Conservation (phyloP, 1,140 invertebrate genomes). For the Frieseomelitta varia region DNA sequence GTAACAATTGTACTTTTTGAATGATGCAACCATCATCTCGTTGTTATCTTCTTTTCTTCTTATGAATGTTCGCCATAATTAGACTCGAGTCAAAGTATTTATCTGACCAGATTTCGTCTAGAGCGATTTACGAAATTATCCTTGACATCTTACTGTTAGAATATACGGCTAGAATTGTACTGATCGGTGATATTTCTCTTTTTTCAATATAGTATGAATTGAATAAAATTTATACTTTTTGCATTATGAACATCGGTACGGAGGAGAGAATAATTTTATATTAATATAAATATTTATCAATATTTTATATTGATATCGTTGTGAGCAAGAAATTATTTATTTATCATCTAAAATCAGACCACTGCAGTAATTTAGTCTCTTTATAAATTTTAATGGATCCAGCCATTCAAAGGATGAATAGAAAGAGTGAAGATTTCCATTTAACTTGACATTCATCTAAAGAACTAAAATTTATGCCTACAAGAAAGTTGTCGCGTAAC, state of each 20-base stretch:
- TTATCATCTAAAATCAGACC: no score
- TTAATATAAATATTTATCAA: no score
- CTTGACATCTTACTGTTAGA: not conserved
- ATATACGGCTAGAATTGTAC: not conserved
- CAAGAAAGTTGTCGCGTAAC: not conserved
- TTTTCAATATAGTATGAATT: not conserved
- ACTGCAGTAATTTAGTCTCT: no score
- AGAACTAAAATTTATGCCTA: not conserved
- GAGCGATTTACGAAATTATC: not conserved
- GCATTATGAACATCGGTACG: no score
- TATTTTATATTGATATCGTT: no score
- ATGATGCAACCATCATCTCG: slow-evolving; percentile 39
- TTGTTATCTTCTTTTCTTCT: slow-evolving; percentile 37
- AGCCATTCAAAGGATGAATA: not conserved
- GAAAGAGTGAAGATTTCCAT: not conserved
- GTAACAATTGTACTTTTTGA: slow-evolving; percentile 40
- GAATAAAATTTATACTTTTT: not conserved
- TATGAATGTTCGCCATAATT: slow-evolving; percentile 36
- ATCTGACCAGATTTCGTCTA: not conserved
- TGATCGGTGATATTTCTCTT: not conserved
- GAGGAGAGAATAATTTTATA: no score
- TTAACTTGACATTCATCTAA: not conserved
- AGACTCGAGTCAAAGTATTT: slow-evolving; percentile 40
- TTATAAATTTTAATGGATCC: no score
- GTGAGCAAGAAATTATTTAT: not conserved